Conservation (phyloP, 2,797 vertebrate genomes). For the Morus bassanus region DNA sequence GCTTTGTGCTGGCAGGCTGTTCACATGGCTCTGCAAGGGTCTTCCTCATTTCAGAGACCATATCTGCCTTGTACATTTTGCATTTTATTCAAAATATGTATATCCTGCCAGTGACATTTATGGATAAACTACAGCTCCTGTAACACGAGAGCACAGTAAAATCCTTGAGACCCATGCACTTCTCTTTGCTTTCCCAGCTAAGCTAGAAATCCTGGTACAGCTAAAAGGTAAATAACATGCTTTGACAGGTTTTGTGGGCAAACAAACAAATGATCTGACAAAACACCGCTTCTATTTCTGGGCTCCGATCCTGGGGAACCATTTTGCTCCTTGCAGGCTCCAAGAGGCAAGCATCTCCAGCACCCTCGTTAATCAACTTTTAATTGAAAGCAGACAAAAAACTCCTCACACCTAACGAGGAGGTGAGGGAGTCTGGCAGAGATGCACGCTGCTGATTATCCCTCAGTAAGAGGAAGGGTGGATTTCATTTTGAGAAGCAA, state of each 20-base stretch:
- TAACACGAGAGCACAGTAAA: background rate
- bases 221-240: background rate
- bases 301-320: background rate
- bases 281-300: background rate
- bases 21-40: background rate
- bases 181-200: background rate
- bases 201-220: background rate
- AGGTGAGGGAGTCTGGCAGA: background rate
- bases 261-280: background rate
- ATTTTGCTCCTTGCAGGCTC: background rate
- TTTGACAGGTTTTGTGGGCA: background rate
- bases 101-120: background rate
- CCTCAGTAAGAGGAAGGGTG: background rate
- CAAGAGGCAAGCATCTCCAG: background rate
- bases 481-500: background rate
- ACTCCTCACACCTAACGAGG: background rate
- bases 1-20: background rate
- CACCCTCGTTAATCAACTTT: background rate
- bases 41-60: background rate
- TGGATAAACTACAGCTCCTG: background rate
- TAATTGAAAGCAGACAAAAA: background rate
- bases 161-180: background rate
- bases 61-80: background rate
- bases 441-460: background rate
- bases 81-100: background rate